These are phyloP conservation scores for Calidris pygmaea DNA, from an alignment of 2,113 vertebrate species.

Conservation along the genomic window DNA sequence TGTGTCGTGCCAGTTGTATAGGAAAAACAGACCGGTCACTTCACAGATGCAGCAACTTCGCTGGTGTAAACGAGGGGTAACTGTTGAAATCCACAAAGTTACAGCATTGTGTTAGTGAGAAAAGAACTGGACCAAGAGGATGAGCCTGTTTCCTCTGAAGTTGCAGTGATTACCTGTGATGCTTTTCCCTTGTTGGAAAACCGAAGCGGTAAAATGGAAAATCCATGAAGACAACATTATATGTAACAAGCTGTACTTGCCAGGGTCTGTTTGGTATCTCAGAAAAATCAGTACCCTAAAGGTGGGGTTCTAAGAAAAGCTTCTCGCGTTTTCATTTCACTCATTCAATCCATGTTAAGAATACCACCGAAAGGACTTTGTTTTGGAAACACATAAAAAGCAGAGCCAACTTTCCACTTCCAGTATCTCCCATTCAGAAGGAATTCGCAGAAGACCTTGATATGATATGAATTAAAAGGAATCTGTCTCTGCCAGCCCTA, in stretches of 20 bases:
- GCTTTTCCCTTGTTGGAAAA: background rate
- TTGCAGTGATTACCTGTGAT: background rate
- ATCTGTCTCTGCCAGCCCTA: conserved; percentile 1
- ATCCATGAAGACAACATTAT: background rate
- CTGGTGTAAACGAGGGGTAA: background rate
- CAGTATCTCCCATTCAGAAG: conserved; percentile 6
- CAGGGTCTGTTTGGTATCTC: background rate
- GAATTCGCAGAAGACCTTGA: conserved; percentile 51
- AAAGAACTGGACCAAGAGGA: background rate
- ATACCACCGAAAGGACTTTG: background rate
- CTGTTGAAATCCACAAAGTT: background rate
- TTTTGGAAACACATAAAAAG: conserved; percentile 26
- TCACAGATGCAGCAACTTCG: background rate
- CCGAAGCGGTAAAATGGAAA: background rate
- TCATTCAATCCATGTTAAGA: background rate
- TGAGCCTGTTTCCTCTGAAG: background rate
- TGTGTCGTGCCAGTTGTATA: background rate
- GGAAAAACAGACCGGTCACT: background rate
- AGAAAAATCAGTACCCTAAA: background rate
- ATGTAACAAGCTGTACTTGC: background rate
- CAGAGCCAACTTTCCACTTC: conserved; percentile 20
- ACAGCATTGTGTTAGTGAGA: background rate
- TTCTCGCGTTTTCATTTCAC: background rate
- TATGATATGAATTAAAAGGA: conserved; percentile 47
- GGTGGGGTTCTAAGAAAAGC: background rate